Percentiles rank a stretch among this genome's conserved stretches.
phyloP scores from a whole-genome alignment of 2,888 invertebrate species.

The Agriopis aurantiaria region DNA sequence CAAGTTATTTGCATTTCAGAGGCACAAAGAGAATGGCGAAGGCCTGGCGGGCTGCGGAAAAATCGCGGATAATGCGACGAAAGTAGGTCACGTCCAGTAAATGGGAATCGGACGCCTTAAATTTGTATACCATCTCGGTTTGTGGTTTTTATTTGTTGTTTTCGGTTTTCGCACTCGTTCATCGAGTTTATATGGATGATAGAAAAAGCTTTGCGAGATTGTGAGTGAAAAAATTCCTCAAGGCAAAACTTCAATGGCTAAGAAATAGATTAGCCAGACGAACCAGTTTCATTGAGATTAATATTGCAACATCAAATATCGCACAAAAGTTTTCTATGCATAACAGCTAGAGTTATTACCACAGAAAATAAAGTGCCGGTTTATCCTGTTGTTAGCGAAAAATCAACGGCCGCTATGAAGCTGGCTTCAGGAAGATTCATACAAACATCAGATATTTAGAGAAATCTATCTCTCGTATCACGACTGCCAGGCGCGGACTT shows the following conservation, averaged over 20 bases:
- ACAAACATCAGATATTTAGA: too few relatives aligned
- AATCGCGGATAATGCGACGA: conserved; percentile 35
- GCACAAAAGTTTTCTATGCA: too few relatives aligned
- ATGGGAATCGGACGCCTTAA: conserved; percentile 28
- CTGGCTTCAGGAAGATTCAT: too few relatives aligned
- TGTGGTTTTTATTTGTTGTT: conserved; percentile 27
- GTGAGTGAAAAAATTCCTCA: too few relatives aligned
- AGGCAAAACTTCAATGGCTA: neutral
- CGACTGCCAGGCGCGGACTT: too few relatives aligned
- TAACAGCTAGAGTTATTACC: too few relatives aligned
- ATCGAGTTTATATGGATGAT: conserved; percentile 2
- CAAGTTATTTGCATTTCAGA: conserved; percentile 43
- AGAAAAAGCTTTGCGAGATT: neutral
- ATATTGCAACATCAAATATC: too few relatives aligned
- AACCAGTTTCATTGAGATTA: too few relatives aligned
- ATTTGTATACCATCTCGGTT: conserved; percentile 35
- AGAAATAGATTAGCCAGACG: neutral
- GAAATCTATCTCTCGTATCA: too few relatives aligned
- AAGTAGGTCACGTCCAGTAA: conserved; percentile 43
- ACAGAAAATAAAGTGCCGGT: too few relatives aligned
- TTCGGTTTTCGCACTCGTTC: conserved; percentile 13
- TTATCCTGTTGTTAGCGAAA: too few relatives aligned
- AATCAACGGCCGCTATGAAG: too few relatives aligned
- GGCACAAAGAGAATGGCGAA: conserved; percentile 41
- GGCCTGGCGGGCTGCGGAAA: conserved; percentile 29